phyloP scores from a whole-genome alignment of 2,797 vertebrate genomes.

The Hafferia zeledoni region DNA sequence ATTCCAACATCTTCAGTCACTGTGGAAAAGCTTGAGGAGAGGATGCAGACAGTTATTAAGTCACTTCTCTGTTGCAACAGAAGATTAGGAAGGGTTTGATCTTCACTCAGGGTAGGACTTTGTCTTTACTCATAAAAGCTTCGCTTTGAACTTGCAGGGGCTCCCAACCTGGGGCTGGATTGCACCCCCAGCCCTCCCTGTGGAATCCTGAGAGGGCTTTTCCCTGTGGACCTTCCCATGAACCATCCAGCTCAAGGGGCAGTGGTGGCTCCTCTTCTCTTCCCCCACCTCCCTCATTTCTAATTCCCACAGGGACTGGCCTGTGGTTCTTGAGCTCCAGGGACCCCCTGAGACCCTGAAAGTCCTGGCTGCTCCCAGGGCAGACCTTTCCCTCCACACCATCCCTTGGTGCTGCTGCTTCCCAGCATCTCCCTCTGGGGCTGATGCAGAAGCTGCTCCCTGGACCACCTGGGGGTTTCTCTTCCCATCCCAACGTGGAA shows the following conservation, averaged over 20 bases:
- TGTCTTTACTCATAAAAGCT: conserved; percentile 32
- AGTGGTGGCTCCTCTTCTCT: not conserved
- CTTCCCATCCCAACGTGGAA: not conserved
- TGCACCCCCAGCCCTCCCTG: not conserved
- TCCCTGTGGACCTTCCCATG: not conserved
- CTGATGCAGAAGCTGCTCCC: not conserved
- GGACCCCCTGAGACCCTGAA: not conserved
- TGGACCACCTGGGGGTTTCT: not conserved
- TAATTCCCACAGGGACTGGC: not conserved
- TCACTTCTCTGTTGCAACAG: conserved; percentile 27
- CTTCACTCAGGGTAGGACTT: not conserved
- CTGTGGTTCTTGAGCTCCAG: not conserved
- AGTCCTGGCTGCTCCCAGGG: not conserved
- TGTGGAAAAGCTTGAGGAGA: conserved; percentile 15
- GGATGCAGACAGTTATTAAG: conserved; percentile 14
- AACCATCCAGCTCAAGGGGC: not conserved
- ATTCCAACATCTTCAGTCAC: not conserved
- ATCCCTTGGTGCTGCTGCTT: not conserved
- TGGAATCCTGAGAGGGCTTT: not conserved
- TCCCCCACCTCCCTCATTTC: not conserved
- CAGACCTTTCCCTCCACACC: not conserved
- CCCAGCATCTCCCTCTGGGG: not conserved
- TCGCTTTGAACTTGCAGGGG: conserved; percentile 41
- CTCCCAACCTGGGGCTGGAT: not conserved
- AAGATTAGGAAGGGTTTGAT: conserved; percentile 70